phyloP scores from a whole-genome alignment of 1,140 invertebrate species.

The Thaumetopoea pityocampa region DNA sequence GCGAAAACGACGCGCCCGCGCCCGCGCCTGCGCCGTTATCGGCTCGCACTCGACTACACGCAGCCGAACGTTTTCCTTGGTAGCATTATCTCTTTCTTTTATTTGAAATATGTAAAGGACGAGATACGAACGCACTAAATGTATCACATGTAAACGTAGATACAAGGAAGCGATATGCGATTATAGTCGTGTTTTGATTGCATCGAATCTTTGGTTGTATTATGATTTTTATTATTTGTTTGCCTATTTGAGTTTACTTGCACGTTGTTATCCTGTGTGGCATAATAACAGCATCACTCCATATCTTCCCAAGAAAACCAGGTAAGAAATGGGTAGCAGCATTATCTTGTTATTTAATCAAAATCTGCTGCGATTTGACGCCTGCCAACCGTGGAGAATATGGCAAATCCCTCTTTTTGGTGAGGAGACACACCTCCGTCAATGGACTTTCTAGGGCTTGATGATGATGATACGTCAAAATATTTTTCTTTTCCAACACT shows the following conservation, averaged over 20 bases:
- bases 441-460: too few species aligned
- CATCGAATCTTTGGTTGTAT: neutral
- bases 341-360: too few species aligned
- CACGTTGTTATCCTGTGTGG: neutral
- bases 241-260: neutral
- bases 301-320: too few species aligned
- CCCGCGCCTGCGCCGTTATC: slow-evolving; percentile 59
- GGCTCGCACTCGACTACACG: slow-evolving; percentile 26
- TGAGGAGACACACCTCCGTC: too few species aligned
- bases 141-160: slow-evolving; percentile 12
- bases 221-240: slow-evolving; percentile 1
- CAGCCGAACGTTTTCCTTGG: slow-evolving; percentile 16
- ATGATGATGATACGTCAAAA: too few species aligned
- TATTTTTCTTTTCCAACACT: too few species aligned
- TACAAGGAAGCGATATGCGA: slow-evolving; percentile 15
- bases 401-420: too few species aligned
- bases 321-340: too few species aligned
- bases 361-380: too few species aligned
- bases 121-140: slow-evolving; percentile 6
- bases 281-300: too few species aligned
- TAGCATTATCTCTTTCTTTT: slow-evolving; percentile 18
- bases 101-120: slow-evolving; percentile 9
- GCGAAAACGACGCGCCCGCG: slow-evolving; percentile 66
- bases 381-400: too few species aligned
- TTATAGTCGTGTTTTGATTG: slow-evolving; percentile 10